phyloP scores from a whole-genome alignment of 2,888 invertebrate genomes.

The Koerneria pararmatus region DNA sequence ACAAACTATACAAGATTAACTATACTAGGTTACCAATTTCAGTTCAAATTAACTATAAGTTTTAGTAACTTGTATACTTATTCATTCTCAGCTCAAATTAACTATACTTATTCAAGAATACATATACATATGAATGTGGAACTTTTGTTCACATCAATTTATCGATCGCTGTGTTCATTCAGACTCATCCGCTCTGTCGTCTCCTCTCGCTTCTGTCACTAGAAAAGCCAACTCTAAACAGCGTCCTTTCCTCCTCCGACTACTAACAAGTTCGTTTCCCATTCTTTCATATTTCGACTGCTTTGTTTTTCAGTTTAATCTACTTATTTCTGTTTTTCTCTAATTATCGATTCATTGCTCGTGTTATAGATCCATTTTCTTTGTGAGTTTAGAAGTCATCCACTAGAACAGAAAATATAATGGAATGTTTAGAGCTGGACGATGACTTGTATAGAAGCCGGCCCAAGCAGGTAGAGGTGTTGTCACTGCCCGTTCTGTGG shows the following conservation, averaged over 20 bases:
- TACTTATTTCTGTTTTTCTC: not conserved
- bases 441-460: slow-evolving; percentile 30
- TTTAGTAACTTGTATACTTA: no score
- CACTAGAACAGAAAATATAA: not conserved
- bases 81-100: no score
- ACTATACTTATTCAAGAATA: no score
- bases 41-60: no score
- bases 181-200: slow-evolving; percentile 33
- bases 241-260: slow-evolving; percentile 30
- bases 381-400: not conserved
- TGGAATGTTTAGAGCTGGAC: slow-evolving; percentile 29
- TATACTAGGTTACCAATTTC: no score
- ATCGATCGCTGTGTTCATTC: not conserved
- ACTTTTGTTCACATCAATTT: no score
- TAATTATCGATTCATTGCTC: not conserved
- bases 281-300: not conserved
- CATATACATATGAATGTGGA: no score
- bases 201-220: slow-evolving; percentile 37
- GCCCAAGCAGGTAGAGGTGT: slow-evolving; percentile 41
- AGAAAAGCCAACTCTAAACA: slow-evolving; percentile 42
- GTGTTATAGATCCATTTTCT: not conserved
- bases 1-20: no score
- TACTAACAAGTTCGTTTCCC: slow-evolving; percentile 25
- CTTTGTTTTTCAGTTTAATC: not conserved
- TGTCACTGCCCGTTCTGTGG: slow-evolving; percentile 37